Evolutionary conservation across 2,113 vertebrate species (phyloP), one percentile per base, ranked within the genome.

Genomic region (Oryzias celebensis): DNA sequence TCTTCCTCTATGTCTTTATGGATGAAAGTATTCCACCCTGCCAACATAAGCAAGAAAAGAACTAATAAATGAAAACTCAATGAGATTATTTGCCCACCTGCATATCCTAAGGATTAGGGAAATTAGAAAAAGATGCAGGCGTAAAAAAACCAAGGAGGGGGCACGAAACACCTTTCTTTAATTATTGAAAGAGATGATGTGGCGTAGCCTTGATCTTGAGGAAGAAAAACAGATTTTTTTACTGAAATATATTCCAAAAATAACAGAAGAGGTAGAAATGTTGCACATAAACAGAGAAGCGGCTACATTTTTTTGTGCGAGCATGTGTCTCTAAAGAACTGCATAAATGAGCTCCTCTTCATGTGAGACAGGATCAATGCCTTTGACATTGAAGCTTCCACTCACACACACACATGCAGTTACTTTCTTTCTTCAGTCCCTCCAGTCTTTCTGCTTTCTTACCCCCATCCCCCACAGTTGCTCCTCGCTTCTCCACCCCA

Each of bases 341-440:
- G 72, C 78, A 74, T 75, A 82, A 85, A 83, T 78, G 62, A 84
- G 66, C 64, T 36, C 2, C 20, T 54, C 45, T 61, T 71, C 15
- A 23, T 48, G 28, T 36, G 60, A 86, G 69, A 70, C 69, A 36
- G 65, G 49, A 87, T 85, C 77, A 81, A 65, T 76, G 75, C 48
- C 57, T 69, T 54, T 15, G 68, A 82, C 78, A 62, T 24, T 51
- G 71, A 73, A 72, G 64, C 68, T 52, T 64, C 58, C 47, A 59
- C 69, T 62, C 57, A 79, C 84, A 68, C 45, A 28, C 20, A 20
- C 17, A 15, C 45, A 44, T 56, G 73, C 77, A 65, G 62, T 65
- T 61, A 75, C 72, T 59, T 69, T 59, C 67, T 55, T 73, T 75
- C 71, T 59, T 71, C 60, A 68, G 75, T 28, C 14, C 44, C 58